Percentiles rank a stretch among this genome's conserved stretches.
Evolutionary conservation across 2,888 invertebrate genomes (phyloP).

Genomic region (Epiperipatus broadwayi): DNA sequence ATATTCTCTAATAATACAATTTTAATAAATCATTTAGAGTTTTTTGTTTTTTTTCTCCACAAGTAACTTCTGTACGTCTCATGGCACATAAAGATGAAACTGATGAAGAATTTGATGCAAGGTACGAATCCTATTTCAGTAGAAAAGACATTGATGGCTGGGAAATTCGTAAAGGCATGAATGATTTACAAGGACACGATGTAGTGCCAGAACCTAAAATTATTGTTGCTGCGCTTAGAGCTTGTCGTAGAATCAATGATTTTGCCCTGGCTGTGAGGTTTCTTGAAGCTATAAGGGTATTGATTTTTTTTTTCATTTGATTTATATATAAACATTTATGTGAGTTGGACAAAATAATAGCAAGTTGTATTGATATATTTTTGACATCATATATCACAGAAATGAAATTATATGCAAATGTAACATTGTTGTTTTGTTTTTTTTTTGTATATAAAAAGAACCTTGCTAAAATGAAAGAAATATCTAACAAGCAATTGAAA

Average conservation of each 20-base stretch:
- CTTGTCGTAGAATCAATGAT: constrained; percentile 84
- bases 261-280: constrained; percentile 78
- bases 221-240: constrained; percentile 62
- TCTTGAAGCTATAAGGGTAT: constrained; percentile 61
- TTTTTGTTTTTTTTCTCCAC: too few species aligned
- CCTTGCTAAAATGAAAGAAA: too few species aligned
- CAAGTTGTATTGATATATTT: neutral
- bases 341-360: neutral
- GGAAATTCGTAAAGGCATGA: constrained; percentile 81
- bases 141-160: constrained; percentile 74
- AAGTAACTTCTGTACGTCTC: too few species aligned
- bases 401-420: too few species aligned
- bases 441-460: too few species aligned
- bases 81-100: constrained; percentile 38
- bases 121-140: constrained; percentile 64
- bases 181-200: constrained; percentile 71
- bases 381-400: too few species aligned
- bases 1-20: too few species aligned
- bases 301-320: too few species aligned
- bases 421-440: too few species aligned
- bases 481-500: too few species aligned
- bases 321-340: too few species aligned
- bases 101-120: constrained; percentile 64
- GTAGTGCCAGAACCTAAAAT: constrained; percentile 78
- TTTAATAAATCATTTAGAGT: too few species aligned